These are phyloP conservation scores for Rhagoletis pomonella DNA, from an alignment of 1,140 invertebrate species.

Conservation along the genomic window DNA sequence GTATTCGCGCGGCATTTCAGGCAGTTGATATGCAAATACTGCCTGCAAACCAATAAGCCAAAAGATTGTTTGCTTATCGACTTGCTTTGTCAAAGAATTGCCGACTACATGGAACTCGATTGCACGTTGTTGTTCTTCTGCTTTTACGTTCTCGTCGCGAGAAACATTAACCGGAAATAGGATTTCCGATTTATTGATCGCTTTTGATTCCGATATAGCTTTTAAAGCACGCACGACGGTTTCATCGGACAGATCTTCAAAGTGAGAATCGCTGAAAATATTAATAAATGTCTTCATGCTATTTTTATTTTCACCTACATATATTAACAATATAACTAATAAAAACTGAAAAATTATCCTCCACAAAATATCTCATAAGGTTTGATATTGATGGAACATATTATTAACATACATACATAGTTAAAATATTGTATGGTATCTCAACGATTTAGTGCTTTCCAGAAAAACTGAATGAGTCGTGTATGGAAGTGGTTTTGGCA, in stretches of 20 bases:
- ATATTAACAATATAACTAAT: too few species aligned
- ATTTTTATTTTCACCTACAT: too few species aligned
- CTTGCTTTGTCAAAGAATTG: conserved; percentile 91
- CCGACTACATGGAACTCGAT: conserved; percentile 96
- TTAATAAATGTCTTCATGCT: too few species aligned
- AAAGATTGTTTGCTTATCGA: conserved; percentile 92
- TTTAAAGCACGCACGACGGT: conserved; percentile 70
- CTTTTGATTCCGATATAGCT: conserved; percentile 70
- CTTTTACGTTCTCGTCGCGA: conserved; percentile 92
- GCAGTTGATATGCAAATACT: conserved; percentile 96
- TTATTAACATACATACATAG: too few species aligned
- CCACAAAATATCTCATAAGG: too few species aligned
- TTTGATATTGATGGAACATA: too few species aligned
- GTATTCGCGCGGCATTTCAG: conserved; percentile 98
- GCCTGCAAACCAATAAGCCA: conserved; percentile 94
- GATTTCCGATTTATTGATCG: conserved; percentile 74
- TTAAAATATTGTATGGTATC: too few species aligned
- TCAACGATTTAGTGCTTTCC: too few species aligned
- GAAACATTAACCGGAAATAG: conserved; percentile 90
- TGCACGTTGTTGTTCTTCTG: conserved; percentile 90
- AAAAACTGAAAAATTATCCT: too few species aligned
- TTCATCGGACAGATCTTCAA: conserved; percentile 68
- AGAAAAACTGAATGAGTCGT: too few species aligned
- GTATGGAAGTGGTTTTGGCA: too few species aligned
- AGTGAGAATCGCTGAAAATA: conserved; percentile 60